A percentile compares a stretch with the other conserved stretches of the same genome.
These are phyloP conservation scores for Sitta carolinensis DNA, from an alignment of 2,797 vertebrate species.

Conservation along the genomic window DNA sequence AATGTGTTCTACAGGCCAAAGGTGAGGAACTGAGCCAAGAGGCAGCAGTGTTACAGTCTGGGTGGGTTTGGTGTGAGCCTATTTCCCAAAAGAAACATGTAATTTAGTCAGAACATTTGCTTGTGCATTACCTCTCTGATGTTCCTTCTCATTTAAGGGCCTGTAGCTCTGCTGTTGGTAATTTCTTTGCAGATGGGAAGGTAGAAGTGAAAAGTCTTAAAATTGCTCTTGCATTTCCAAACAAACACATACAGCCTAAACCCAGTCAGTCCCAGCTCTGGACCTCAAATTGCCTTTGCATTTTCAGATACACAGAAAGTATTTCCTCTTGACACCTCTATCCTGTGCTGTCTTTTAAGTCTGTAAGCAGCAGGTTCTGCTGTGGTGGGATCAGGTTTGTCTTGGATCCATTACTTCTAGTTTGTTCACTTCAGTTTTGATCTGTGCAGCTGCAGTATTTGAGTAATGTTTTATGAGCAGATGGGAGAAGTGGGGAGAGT, in stretches of 20 bases:
- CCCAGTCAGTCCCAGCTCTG: not conserved
- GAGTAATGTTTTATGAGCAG: not conserved
- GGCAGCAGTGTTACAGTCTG: not conserved
- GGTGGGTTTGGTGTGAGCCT: not conserved
- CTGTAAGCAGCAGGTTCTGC: not conserved
- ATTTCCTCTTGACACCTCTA: not conserved
- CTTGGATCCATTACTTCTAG: not conserved
- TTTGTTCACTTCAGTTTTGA: not conserved
- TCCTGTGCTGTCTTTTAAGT: not conserved
- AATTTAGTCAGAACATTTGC: not conserved
- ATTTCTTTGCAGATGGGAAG: not conserved
- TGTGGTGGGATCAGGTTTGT: not conserved
- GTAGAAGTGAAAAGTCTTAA: not conserved
- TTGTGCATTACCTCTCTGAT: not conserved
- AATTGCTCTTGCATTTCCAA: not conserved
- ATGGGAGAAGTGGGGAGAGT: not conserved
- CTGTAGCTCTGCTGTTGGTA: not conserved
- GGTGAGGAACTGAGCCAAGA: conserved; percentile 67
- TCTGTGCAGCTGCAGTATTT: not conserved
- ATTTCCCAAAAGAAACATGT: not conserved
- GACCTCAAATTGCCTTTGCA: not conserved
- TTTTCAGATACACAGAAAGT: not conserved
- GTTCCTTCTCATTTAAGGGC: not conserved
- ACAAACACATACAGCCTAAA: not conserved
- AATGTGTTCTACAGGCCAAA: conserved; percentile 98